Evolutionary conservation across 2,888 invertebrate species (phyloP), one percentile per base, ranked within the genome.

Genomic region (Rhodophaea formosa): DNA sequence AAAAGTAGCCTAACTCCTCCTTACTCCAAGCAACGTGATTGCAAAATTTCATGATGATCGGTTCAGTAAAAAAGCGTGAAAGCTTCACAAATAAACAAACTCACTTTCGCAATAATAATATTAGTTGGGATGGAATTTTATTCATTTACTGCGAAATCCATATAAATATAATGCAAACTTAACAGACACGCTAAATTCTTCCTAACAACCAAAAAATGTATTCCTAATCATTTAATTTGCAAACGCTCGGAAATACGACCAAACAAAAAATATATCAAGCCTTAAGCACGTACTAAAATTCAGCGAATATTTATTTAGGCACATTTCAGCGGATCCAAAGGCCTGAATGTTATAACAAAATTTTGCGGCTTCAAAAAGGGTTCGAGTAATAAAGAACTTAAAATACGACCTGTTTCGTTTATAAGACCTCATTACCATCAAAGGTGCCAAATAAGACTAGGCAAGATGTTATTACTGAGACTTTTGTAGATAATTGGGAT

Each of bases 381-480:
- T 46, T 6, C 1, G 14, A 8, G 49, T 32, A 32, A 49, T 49
- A 49, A 49, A 49, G 32, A 49, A 30, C 49, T 32, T 14, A 49
- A 49, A 49, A 49, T 49, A 49, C 49, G 49, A 32, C 49, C 32
- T 49, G 49, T 15, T 49, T 49, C 32, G 49, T 49, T 46, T 46
- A 46, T 29, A 46, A 30, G 49, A 49, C 14, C 32, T 32, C 49
- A 32, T 49, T 49, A 30, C 32, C 8, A 49, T 49, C 49, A 32
- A 49, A 49, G 49, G 15, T 49, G 32, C 10, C 10, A 23, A 32
- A 49, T 30, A 49, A 32, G 14, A 32, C 10, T 30, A 49, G 15
- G 14, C 30, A 46, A 23, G 32, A 32, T 32, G 32, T 49, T 15
- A 49, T 46, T 46, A 23, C 46, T 10, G 23, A 12, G 23, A 3